Evolutionary conservation across 2,888 invertebrate species (phyloP), one percentile per base, ranked within the genome.

Genomic region (Erebia aethiops): DNA sequence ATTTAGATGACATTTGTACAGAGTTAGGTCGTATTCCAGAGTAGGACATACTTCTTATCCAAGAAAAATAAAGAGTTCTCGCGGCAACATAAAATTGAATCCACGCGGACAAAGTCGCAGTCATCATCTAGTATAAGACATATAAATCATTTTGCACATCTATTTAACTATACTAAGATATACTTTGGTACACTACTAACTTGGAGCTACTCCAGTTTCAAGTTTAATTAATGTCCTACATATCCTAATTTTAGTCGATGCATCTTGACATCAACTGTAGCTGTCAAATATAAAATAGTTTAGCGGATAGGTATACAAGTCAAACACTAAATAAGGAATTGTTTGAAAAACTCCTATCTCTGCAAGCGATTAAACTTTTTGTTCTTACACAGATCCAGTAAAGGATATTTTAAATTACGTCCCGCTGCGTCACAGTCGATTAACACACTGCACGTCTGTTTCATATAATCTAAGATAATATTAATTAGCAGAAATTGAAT

Each of bases 291-390:
- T 11, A 5, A 21, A 21, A 41, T 41, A 60, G 11, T 7, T 41
- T n/a, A 41, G 9, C 43, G 41, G 4, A 16, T 16, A 2, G 1
- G 49, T 46, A 62, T 2, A n/a, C n/a, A n/a, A n/a, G n/a, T n/a
- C 61, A 57, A 73, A 73, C 60, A 65, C 75, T 74, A 60, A 64
- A 74, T 74, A 75, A 64, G 75, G 75, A 13, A 67, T 57, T 46
- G 21, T 18, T 70, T 49, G 69, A 70, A 74, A 74, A 74, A 43
- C 64, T 43, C 58, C 64, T 43, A 67, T 46, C 61, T 68, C 62
- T 26, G 52, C 67, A 69, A 63, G 67, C 72, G 52, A 70, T 71
- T 74, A 71, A 64, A 52, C 58, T 74, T 75, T 70, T 75, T 68
- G 67, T 52, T 35, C 16, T 61, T 46, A 43, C 10, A 4, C 52